Evolutionary conservation across 2,113 vertebrate genomes (phyloP).

Genomic region (Percina caprodes): DNA sequence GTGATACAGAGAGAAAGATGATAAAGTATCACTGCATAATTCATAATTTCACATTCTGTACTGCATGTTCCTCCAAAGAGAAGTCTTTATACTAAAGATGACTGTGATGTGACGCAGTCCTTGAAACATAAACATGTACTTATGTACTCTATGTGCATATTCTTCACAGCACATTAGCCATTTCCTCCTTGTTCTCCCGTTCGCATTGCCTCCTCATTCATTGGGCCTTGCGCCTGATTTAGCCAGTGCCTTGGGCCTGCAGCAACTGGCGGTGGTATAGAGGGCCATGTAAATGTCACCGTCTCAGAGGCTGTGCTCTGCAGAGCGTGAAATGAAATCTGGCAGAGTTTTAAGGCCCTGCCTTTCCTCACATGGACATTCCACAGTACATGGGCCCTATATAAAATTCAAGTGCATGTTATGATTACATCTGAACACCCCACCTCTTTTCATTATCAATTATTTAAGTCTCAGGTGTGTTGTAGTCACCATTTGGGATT

Average conservation of each 20-base stretch:
- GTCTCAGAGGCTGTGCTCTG: constrained; percentile 79
- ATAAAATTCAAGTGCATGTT: constrained; percentile 60
- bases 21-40: constrained; percentile 33
- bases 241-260: constrained; percentile 78
- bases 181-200: constrained; percentile 50
- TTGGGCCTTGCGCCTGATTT: constrained; percentile 76
- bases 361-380: constrained; percentile 71
- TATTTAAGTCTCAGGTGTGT: constrained; percentile 48
- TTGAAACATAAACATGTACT: constrained; percentile 10
- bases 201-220: constrained; percentile 59
- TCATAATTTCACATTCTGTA: constrained; percentile 27
- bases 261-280: constrained; percentile 76
- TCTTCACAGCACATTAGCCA: constrained; percentile 45
- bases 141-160: constrained; percentile 28
- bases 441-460: constrained; percentile 45
- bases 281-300: constrained; percentile 84
- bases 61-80: constrained; percentile 1
- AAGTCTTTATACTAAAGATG: constrained; percentile 10
- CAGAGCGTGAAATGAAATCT: constrained; percentile 85
- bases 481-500: constrained; percentile 13
- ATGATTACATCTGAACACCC: constrained; percentile 62
- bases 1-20: neutral
- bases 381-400: constrained; percentile 54
- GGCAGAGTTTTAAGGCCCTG: constrained; percentile 80
- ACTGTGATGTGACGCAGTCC: constrained; percentile 6